Percentiles rank a stretch among this genome's conserved stretches.
Evolutionary conservation across 1,140 invertebrate species (phyloP).

Genomic region (Acromyrmex heyeri): DNA sequence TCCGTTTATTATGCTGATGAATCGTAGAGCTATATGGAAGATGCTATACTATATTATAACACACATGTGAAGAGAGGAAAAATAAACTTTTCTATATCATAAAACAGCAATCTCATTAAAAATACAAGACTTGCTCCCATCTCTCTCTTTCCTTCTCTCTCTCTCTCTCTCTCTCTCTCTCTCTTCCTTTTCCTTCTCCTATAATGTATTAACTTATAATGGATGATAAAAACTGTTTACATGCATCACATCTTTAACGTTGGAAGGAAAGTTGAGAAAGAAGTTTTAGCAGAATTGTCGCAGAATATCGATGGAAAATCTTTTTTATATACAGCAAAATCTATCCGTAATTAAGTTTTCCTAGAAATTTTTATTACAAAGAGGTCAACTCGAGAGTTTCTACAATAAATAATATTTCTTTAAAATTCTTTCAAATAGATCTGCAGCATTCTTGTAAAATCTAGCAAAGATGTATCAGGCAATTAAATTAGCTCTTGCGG

Average conservation of each 20-base stretch:
- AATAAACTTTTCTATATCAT: conserved; percentile 28
- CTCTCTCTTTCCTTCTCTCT: background rate
- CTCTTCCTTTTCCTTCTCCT: background rate
- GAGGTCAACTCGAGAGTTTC: background rate
- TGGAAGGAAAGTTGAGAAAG: conserved; percentile 20
- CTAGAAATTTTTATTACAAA: background rate
- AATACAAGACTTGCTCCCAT: background rate
- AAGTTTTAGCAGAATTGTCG: conserved; percentile 29
- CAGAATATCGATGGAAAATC: conserved; percentile 34
- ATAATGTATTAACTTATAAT: conserved; percentile 6
- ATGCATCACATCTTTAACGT: conserved; percentile 22
- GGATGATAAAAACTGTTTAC: conserved; percentile 34
- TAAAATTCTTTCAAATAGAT: conserved; percentile 9
- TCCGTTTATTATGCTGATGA: background rate
- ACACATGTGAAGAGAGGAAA: background rate
- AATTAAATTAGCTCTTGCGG: conserved; percentile 32
- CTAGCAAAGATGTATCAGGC: background rate
- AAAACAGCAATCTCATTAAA: conserved; percentile 54
- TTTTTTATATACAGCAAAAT: background rate
- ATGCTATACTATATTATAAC: background rate
- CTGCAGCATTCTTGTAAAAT: background rate
- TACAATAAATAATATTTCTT: background rate
- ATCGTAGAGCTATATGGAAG: background rate
- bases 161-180: too few species aligned
- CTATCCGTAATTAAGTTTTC: conserved; percentile 22